Evolutionary conservation across 2,113 vertebrate genomes (phyloP), one percentile per base, ranked within the genome.

Genomic region (Gnathonemus echidnorhynchus): DNA sequence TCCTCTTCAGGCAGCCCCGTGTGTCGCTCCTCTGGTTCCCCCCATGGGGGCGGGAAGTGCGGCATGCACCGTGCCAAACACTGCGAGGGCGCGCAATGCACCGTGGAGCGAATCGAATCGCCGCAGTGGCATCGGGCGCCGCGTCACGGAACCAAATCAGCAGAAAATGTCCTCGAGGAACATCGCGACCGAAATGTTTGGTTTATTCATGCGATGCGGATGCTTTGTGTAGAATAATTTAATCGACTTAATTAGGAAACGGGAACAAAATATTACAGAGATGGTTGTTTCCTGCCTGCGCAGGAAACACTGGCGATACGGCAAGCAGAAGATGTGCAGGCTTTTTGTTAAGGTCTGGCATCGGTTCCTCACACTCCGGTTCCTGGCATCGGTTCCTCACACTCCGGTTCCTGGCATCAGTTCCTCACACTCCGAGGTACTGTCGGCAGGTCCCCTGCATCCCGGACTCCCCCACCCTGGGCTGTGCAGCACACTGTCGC

Each of bases 121-220:
- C 95, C 91, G 95, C 94, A 88, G 15, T 89, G 93, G 95, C 94
- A 94, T 94, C 94, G 93, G 94, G 93, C 92, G 88, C 93, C 92
- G 93, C 94, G 94, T 95, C 93, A 95, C 80, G 92, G 92, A 93
- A 92, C 91, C 95, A 94, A 93, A 95, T 93, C 92, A 94, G 95
- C 94, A 95, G 94, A 95, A 95, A 94, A 95, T 94, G 93, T 94
- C 95, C 95, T 94, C 90, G 89, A 95, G 94, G 94, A 95, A 93
- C 89, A 91, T 92, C 89, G 86, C 93, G 93, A 93, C 91, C 53
- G 91, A 93, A 94, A 93, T 27, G 77, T 53, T 91, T 35, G 92
- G 46, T 88, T 88, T 95, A 95, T 95, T 96, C 94, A 94, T 94
- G 94, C 93, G 92, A 74, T 70, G 13, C 45, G 90, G 91, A 86